Evolutionary conservation across 2,888 invertebrate species (phyloP), one percentile per base, ranked within the genome.

Genomic region (Gymnosoma rotundatum): DNA sequence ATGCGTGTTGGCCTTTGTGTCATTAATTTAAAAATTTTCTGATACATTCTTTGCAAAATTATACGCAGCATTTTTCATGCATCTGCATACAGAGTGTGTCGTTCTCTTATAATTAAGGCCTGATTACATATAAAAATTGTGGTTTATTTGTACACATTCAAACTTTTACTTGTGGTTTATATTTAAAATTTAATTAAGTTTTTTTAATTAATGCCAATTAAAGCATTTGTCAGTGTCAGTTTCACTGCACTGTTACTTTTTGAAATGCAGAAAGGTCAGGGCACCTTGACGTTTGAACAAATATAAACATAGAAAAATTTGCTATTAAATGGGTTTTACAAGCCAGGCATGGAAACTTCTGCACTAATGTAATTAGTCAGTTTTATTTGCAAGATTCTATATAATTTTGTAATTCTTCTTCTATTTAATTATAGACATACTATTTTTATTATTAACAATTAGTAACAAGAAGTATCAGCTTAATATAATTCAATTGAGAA

Each of bases 201-300:
- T 81, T 63, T 80, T 81, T 81, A 64, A 81, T 75, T 81, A 70
- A 70, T 64, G 58, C 42, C 50, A 48, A 64, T 64, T 75, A 64
- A 64, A n/a, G 20, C 50, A 70, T 58, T 63, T 81, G 75, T 58
- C 70, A 70, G 70, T 64, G 64, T 50, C 36, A 74, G 18, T 66
- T 56, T 48, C 16, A 52, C 50, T 66, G 58, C 7, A 32, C 45
- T 58, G 32, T 58, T 48, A 45, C 45, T 45, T 45, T 50, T 54
- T 67, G 1, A n/a, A n/a, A 8, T 54, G 56, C 25, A 38, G 42
- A 69, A 14, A 54, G 69, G 69, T 38, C 21, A 56, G 45, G 70
- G 38, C 58, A 70, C 25, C 25, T 25, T 25, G 25, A 25, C 25
- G 45, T 45, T 45, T 10, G 14, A 45, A 45, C 14, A 45, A 45